Percentiles rank a stretch among this genome's conserved stretches.
phyloP scores from a whole-genome alignment of 1,140 invertebrate species.

The Eurosta solidaginis region DNA sequence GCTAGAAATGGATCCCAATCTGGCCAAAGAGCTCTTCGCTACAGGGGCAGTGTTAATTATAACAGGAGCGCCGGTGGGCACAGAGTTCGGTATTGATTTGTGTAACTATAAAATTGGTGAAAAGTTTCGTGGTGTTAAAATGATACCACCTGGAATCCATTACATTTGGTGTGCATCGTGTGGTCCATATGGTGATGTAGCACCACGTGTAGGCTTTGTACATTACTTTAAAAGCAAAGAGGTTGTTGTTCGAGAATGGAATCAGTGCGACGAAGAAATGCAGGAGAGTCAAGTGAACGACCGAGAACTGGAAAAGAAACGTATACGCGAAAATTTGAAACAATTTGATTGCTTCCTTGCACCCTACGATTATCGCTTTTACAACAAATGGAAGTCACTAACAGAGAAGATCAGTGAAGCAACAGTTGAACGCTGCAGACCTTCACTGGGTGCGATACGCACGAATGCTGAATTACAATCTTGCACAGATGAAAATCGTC shows the following conservation, averaged over 20 bases:
- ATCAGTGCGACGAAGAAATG: slow-evolving; percentile 71
- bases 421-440: slow-evolving; percentile 64
- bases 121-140: slow-evolving; percentile 94
- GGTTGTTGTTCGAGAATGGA: slow-evolving; percentile 87
- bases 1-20: slow-evolving; percentile 75
- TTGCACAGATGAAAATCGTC: slow-evolving; percentile 67
- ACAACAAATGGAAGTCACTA: slow-evolving; percentile 84
- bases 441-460: slow-evolving; percentile 67
- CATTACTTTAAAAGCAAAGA: slow-evolving; percentile 83
- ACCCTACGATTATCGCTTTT: slow-evolving; percentile 89
- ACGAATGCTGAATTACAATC: slow-evolving; percentile 75
- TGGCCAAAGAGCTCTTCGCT: slow-evolving; percentile 75
- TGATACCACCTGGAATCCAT: slow-evolving; percentile 97
- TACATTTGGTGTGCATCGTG: slow-evolving; percentile 81
- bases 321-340: slow-evolving; percentile 73
- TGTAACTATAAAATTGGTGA: slow-evolving; percentile 91
- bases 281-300: slow-evolving; percentile 62
- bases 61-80: slow-evolving; percentile 81
- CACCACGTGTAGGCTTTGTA: slow-evolving; percentile 83
- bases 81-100: slow-evolving; percentile 96
- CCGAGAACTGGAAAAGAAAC: slow-evolving; percentile 63
- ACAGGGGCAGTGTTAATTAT: slow-evolving; percentile 84
- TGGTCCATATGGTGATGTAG: slow-evolving; percentile 62
- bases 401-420: slow-evolving; percentile 74
- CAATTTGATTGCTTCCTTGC: slow-evolving; percentile 82